Evolutionary conservation across 2,113 vertebrate genomes (phyloP), one percentile per base, ranked within the genome.

Genomic region (Platysternon megacephalum): DNA sequence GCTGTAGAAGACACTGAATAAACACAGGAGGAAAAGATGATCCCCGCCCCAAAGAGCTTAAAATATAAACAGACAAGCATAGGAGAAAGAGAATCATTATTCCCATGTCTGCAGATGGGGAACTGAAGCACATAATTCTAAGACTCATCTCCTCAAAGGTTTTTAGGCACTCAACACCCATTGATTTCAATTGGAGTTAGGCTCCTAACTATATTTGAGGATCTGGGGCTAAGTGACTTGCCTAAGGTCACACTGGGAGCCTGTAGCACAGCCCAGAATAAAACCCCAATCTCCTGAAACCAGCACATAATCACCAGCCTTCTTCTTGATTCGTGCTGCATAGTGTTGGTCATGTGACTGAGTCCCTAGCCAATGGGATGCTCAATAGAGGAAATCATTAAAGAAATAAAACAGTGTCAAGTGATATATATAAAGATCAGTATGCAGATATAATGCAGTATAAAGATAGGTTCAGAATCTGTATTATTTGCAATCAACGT

Each of bases 321-420:
- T 16, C 42, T 24, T 91, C 39, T 65, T 4, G 1, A 11, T 72
- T 6, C 17, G 2, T 72, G 65, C 16, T n/a, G 65, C 35, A 72
- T 39, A 39, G 32, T 32, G 32, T 19, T 72, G 65, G 19, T 39
- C 19, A 39, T 22, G n/a, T n/a, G 65, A 39, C 19, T 39, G n/a
- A 72, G 65, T 72, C 39, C n/a, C 19, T 72, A 39, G n/a, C 11
- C 0, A 5, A 16, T 0, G 0, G 1, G 79, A 19, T 14, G 26
- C 3, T 68, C 19, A 42, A 74, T 2, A 4, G 7, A 26, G 65
- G 4, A 55, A 90, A 68, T 39, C 14, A 11, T 19, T 80, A 1
- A 1, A 53, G 11, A 74, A 35, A 2, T 1, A 46, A 28, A 44
- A 9, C 5, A 39, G n/a, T 72, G 17, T 10, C 8, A 22, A 39